Conservation (phyloP, 2,888 invertebrate species). For the Chymomyza caudatula region DNA sequence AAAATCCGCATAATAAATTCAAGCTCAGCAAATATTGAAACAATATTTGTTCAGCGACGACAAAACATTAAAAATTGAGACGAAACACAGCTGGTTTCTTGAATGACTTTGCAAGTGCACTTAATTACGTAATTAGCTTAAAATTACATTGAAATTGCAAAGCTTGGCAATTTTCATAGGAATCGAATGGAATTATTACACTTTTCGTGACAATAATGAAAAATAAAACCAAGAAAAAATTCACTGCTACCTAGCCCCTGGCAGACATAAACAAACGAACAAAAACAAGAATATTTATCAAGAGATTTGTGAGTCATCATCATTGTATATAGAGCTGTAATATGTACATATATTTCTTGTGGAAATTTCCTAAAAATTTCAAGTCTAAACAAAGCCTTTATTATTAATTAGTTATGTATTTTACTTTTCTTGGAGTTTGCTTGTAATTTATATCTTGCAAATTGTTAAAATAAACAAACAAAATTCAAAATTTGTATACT, state of each 20-base stretch:
- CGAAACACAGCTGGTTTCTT: background rate
- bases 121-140: background rate
- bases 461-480: conserved; percentile 47
- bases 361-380: background rate
- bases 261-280: background rate
- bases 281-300: background rate
- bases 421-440: conserved; percentile 8
- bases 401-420: conserved; percentile 6
- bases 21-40: background rate
- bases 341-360: background rate
- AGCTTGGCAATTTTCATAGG: background rate
- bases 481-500: background rate
- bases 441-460: conserved; percentile 42
- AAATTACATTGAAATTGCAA: background rate
- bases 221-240: background rate
- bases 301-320: background rate
- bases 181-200: background rate
- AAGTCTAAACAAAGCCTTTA: background rate
- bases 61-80: background rate
- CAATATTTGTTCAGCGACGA: background rate
- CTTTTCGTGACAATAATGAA: background rate
- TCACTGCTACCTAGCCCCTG: background rate
- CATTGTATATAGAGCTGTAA: background rate
- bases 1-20: background rate
- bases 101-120: background rate